Evolutionary conservation across 53 echinoderm and acorn worm genomes (phyloP), one percentile per base, ranked within the genome.

Genomic region (Stichopus horrens): DNA sequence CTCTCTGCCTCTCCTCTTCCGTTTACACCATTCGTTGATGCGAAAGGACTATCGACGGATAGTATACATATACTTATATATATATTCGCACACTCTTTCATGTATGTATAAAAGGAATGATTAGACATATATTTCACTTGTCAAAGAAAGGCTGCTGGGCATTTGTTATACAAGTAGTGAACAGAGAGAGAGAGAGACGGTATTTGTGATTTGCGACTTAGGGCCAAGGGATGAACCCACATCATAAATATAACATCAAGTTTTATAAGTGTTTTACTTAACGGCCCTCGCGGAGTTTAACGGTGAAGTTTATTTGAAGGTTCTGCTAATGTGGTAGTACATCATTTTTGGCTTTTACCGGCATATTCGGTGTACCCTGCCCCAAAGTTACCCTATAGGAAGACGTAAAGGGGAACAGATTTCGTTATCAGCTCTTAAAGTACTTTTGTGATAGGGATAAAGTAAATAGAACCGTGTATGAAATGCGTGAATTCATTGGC

Each of bases 241-340:
- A 20, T 81, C 81, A 58, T 81, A 81, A 81, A 81, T 81, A 57
- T 81, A 21, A 56, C 55, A 58, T 81, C 81, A 81, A 58, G 55
- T 81, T 63, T 81, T 37, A 37, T 56, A 81, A 81, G 81, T 58
- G 81, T 81, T 81, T 81, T 81, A 81, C 56, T 81, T 56, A 81
- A 56, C 81, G 81, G 56, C 81, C 81, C 81, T 58, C 57, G 58
- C 57, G 56, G 81, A 81, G 81, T 81, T 81, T 57, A 81, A 81
- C 81, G 21, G 22, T 51, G 19, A 21, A 56, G 81, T 81, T 81
- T 81, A 81, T 81, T 81, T 81, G 81, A 81, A 81, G 56, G 57
- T 81, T 81, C 21, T 11, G 58, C 81, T 81, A 81, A 81, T 81
- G 81, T 56, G n/a, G 56, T 10, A 56, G 57, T 18, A 57, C 58